Base-by-base conservation (phyloP, 2,113 vertebrate genomes). In the Notarius quadriscutis region DNA sequence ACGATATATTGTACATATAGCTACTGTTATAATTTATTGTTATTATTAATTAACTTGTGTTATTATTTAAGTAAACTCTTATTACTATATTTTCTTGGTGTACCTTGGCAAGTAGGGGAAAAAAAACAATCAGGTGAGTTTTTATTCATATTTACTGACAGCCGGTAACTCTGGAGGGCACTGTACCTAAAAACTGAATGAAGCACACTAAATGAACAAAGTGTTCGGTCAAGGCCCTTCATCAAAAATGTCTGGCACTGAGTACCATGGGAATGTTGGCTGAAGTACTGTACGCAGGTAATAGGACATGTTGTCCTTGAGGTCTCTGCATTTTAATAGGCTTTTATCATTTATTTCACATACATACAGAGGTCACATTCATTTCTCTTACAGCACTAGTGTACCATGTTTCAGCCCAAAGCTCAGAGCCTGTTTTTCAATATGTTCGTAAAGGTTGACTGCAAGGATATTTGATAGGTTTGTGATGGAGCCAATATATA, bases 281-380 rank as follows among this genome's bases (percentile, higher is more conserved):
- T 74, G 41, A 84, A 84, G 65, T 87, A 41, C 34, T 41, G 34
- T 41, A 77, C 77, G 18, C 50, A 62, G 65, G 84, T 85, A 87
- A 85, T 83, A 86, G 55, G 78, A 50, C 30, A 78, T 27, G 27
- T 27, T 87, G 83, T 85, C 86, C 88, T 89, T 82, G 65, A 85
- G 74, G 67, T 84, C 79, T 69, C 83, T 87, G 86, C 69, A 87
- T 85, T 87, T 83, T 58, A 89, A 85, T 84, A 87, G 79, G 79
- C 50, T 81, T 79, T 87, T 83, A 87, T 81, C 78, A 87, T 80
- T 88, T 87, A 84, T 84, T 87, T 69, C 69, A 79, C 58, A 84
- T 58, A 60, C 83, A 80, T 86, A 60, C 77, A 87, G 69, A 34
- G 65, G 67, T 78, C 60, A 60, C 57, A 72, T n/a, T 14, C 17